Evolutionary conservation across 1,140 invertebrate species (phyloP), one percentile per base, ranked within the genome.

Genomic region (Drosophila sulfurigaster): DNA sequence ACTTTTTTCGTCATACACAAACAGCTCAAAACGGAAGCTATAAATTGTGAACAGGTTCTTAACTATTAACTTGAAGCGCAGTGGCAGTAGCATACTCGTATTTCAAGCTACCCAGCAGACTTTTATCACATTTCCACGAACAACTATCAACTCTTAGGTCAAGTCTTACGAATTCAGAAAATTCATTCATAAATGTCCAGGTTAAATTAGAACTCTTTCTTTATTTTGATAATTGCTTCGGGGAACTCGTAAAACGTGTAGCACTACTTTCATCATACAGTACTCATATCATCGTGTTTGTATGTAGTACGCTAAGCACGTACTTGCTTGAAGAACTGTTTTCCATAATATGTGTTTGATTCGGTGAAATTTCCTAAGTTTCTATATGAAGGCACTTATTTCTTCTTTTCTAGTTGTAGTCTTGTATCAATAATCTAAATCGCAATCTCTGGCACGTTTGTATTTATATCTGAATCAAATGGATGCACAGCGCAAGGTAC

Each of bases 1-100:
- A 60, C 46, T 45, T n/a, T 11, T 59, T 41, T 65, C 35, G 28
- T 25, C 45, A 52, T 57, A 54, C 52, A n/a, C 32, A 58, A 25
- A 52, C 69, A 75, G 60, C 74, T 82, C 59, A 77, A 38, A 38
- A 66, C 69, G 83, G 80, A 87, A 87, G 65, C 76, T 68, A 72
- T 83, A 80, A 88, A 87, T 88, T 83, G 57, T 13, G 16, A 80
- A 79, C 69, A 79, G 85, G 69, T 75, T 82, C 73, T 78, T 65
- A 73, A 48, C 54, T 68, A 68, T 51, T 69, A 71, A 68, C 56
- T 72, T 52, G 10, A 43, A 48, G 32, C 38, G 54, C 67, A 64
- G 67, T 64, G 45, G 58, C 59, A 7, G 35, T n/a, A 57, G 8
- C 15, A 35, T 41, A 10, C 35, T 8, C 13, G 41, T 62, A 57